These are phyloP conservation scores for Centropyge bicolor DNA, from an alignment of 2,797 vertebrate species.

Conservation along the genomic window DNA sequence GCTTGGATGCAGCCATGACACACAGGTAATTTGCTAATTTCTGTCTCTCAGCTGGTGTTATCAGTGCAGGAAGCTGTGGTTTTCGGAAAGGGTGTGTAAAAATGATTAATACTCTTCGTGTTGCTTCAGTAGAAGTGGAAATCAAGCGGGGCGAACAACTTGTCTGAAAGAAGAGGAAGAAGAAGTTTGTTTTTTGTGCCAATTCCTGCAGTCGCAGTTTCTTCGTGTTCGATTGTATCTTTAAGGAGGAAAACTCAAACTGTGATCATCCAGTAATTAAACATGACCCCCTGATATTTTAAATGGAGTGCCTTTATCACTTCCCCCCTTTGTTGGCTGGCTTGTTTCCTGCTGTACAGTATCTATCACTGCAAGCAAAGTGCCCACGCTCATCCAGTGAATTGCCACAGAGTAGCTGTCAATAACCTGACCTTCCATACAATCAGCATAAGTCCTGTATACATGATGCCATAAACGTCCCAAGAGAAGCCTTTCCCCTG, in stretches of 20 bases:
- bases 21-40: constrained; percentile 84
- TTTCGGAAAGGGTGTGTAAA: constrained; percentile 57
- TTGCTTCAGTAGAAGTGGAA: constrained; percentile 32
- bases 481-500: constrained; percentile 27
- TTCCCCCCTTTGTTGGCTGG: background rate
- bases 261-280: constrained; percentile 4
- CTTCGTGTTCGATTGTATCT: background rate
- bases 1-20: constrained; percentile 77
- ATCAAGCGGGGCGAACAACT: constrained; percentile 6
- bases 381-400: constrained; percentile 18
- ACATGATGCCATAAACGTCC: constrained; percentile 36
- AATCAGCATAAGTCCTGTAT: constrained; percentile 48
- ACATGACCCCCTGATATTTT: constrained; percentile 6
- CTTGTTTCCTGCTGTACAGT: background rate
- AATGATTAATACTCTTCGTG: constrained; percentile 53
- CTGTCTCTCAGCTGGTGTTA: constrained; percentile 71
- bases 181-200: constrained; percentile 27
- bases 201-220: background rate
- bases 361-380: constrained; percentile 25
- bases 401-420: constrained; percentile 50
- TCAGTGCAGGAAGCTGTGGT: constrained; percentile 38
- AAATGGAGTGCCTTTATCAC: background rate
- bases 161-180: background rate
- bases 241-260: background rate
- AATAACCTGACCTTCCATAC: constrained; percentile 61